Evolutionary conservation across 2,888 invertebrate genomes (phyloP), one percentile per base, ranked within the genome.

Genomic region (Ectemnius continuus): DNA sequence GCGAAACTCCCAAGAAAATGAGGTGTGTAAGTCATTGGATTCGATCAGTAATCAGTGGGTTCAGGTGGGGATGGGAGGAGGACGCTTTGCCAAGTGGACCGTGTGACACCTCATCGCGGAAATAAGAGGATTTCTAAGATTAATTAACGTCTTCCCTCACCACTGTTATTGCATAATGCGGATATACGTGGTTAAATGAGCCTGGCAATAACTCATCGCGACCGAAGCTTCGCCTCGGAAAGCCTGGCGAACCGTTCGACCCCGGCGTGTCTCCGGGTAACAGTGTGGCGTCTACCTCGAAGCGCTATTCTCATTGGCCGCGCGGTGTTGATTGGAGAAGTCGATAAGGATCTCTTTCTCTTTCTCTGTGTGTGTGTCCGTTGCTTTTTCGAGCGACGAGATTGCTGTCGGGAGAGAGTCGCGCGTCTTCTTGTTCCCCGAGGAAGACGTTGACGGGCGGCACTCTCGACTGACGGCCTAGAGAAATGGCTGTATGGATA

Each of bases 131-230:
- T 13, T 14, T 52, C 14, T 16, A 16, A 11, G 52, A 52, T 52
- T 52, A 52, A 52, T 52, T 52, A 52, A 52, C 16, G 52, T 52
- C 23, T 23, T 36, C 36, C 52, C 16, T 52, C n/a, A 14, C n/a
- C 16, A 14, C 5, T 52, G 16, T 14, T 16, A 16, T 52, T 52
- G 52, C 52, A 16, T 52, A 52, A 52, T 52, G 52, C 16, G 52
- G 52, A 52, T 52, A 52, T 16, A 52, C 60, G 60, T 52, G n/a
- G 52, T 52, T 52, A 13, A 16, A 52, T 18, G 20, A 18, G 26
- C 26, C 48, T 48, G 2, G 20, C 13, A 11, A 45, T 71, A 61
- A 71, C 57, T 71, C 67, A 71, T 71, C 57, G 36, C 61, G 14
- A 3, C 11, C 36, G 36, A 36, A 36, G 36, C 16, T 11, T 52